Conservation (phyloP, 1,140 invertebrate species). For the Calliopsis andreniformis region DNA sequence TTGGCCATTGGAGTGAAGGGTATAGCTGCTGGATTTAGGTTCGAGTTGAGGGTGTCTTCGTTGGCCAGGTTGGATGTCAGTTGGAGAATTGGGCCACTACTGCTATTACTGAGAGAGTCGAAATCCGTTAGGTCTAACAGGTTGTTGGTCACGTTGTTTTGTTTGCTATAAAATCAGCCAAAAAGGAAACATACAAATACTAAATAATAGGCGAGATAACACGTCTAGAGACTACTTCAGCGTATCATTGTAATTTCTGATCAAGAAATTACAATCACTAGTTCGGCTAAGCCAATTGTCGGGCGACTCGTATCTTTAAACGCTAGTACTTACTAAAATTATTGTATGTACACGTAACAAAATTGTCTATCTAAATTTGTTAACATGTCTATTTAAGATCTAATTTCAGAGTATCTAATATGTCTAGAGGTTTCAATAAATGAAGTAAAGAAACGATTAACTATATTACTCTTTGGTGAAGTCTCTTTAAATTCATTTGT, state of each 20-base stretch:
- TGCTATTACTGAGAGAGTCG: slow-evolving; percentile 84
- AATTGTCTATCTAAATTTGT: slow-evolving; percentile 3
- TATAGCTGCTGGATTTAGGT: slow-evolving; percentile 78
- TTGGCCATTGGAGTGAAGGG: slow-evolving; percentile 78
- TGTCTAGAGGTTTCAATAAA: slow-evolving; percentile 8
- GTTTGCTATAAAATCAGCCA: slow-evolving; percentile 81
- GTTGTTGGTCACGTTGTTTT: slow-evolving; percentile 83
- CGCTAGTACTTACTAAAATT: slow-evolving; percentile 36
- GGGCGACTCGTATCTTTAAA: slow-evolving; percentile 27
- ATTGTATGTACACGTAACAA: slow-evolving; percentile 15
- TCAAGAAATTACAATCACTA: slow-evolving; percentile 46
- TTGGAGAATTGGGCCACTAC: slow-evolving; percentile 79
- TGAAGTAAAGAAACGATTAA: slow-evolving; percentile 17
- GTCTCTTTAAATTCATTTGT: not conserved
- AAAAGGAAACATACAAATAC: slow-evolving; percentile 74
- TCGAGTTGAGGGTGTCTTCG: slow-evolving; percentile 79
- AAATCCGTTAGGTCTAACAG: slow-evolving; percentile 82
- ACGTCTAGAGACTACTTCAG: slow-evolving; percentile 65
- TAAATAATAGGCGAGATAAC: slow-evolving; percentile 68
- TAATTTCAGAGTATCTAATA: slow-evolving; percentile 10
- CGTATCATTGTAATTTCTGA: slow-evolving; percentile 37
- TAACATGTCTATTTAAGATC: not conserved
- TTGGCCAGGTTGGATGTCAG: slow-evolving; percentile 76
- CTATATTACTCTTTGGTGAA: not conserved
- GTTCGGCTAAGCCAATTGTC: slow-evolving; percentile 45